Evolutionary conservation across 2,888 invertebrate genomes (phyloP), one percentile per base, ranked within the genome.

Genomic region (Oscheius sp.): DNA sequence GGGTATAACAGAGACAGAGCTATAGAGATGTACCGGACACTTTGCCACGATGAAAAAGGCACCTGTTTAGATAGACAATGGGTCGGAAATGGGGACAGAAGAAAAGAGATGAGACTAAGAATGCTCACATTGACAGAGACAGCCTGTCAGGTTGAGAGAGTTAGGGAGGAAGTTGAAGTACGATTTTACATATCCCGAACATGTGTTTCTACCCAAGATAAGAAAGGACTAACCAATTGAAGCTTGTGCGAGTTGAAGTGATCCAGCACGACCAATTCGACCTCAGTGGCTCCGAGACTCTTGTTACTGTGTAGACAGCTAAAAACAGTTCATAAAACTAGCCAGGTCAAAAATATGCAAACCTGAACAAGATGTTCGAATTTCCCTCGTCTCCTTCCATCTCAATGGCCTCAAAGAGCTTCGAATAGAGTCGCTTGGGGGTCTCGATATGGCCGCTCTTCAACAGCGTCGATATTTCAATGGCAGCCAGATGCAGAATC

Each of bases 401-500:
- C 10, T 70, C 70, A 4, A 51, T 33, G 37, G 72, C 74, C 51
- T 84, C 84, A 5, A 84, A 71, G 21, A 84, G 73, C 1, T 79
- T 81, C 11, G 77, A 70, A 59, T 79, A 82, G 10, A 82, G 77
- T 9, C 57, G 62, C n/a, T 75, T 76, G 0, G 84, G 84, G 10
- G 73, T 62, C 0, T 78, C 72, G 60, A 77, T 78, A 59, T 84
- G 82, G 3, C 76, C 73, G 21, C 32, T 47, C 48, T 62, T 66
- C 59, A 86, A 53, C 5, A 84, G 72, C 2, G 81, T 71, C 1
- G 85, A 81, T 32, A 87, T 77, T 77, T 88, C 88, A 9, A 87
- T 74, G 9, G 88, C 87, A 7, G 82, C 75, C 51, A 88, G 74
- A 74, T 88, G 84, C 29, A 88, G 80, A 62, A 88, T 84, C 50